Evolutionary conservation across 1,140 invertebrate genomes (phyloP), one percentile per base, ranked within the genome.

Genomic region (Neelides sp.): DNA sequence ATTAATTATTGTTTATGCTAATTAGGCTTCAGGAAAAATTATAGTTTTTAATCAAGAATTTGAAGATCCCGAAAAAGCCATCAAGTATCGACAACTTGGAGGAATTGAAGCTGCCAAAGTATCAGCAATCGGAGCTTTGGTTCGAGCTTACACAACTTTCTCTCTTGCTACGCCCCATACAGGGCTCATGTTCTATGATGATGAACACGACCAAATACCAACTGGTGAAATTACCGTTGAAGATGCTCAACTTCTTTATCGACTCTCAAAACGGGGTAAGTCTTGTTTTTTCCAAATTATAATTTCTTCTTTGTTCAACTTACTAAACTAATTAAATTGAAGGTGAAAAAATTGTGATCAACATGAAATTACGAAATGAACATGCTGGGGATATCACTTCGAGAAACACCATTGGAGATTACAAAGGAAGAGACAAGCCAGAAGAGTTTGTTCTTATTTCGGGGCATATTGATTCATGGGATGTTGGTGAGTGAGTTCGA

Each of bases 391-490:
- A 63, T 36, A 60, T 51, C 1, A 55, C 57, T 43, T 70, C 70
- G 0, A 61, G 70, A 39, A 73, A 73, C 58, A 64, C 66, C 20
- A 65, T 73, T 30, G 66, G 64, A 15, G 71, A 73, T 53, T 64
- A 69, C 15, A 58, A 42, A 42, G 72, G 72, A n/a, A 57, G 47
- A 7, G 51, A 62, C 26, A 61, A 61, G 35, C 68, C 69, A n/a
- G 63, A 72, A 8, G 63, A 71, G 59, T 61, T 72, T 24, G 72
- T 76, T 4, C 37, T 77, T 8, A 63, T 76, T 19, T 69, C 70
- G 45, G 74, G 72, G 17, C 74, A 77, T 59, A 56, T 74, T 19
- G 75, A 77, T 61, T 71, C 66, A 47, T 76, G 73, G 74, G 74
- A 13, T 8, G 7, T 12, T 10, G 8, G 7, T 13, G 17, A 5